Evolutionary conservation across 2,113 vertebrate species (phyloP).

Genomic region (Sorex araneus): DNA sequence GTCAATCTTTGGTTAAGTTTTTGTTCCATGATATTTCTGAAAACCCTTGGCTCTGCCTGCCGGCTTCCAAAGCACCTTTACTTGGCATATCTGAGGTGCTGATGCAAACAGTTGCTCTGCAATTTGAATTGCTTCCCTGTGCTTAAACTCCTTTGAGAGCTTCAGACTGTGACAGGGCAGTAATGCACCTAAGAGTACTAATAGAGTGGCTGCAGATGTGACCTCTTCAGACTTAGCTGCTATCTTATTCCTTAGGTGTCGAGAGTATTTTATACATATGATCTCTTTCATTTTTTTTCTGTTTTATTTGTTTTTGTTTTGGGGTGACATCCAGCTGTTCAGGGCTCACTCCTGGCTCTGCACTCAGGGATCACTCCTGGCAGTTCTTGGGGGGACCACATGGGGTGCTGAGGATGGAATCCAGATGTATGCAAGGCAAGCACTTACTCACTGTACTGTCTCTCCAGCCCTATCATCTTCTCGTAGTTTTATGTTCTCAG

Average conservation of each 20-base stretch:
- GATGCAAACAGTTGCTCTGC: background rate
- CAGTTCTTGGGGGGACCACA: no score
- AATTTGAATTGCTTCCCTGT: conserved; percentile 4
- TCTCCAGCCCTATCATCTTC: background rate
- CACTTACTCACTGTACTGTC: no score
- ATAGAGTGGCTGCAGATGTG: background rate
- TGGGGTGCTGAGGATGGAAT: no score
- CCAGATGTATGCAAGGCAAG: no score
- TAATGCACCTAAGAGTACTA: no score
- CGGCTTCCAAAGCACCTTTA: background rate
- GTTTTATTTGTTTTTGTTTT: no score
- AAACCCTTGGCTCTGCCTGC: background rate
- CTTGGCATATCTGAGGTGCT: conserved; percentile 37
- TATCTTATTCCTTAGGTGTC: conserved; percentile 22
- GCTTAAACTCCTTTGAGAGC: no score
- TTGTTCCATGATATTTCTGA: conserved; percentile 34
- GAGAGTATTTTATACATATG: background rate
- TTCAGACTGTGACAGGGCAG: background rate
- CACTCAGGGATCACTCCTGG: no score
- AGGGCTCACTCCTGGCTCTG: no score
- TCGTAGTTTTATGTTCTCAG: conserved; percentile 56
- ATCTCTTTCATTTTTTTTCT: background rate
- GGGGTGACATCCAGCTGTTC: no score
- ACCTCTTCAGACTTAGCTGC: conserved; percentile 29
- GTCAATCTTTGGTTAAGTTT: conserved; percentile 44